phyloP scores from a whole-genome alignment of 2,113 vertebrate genomes.

The Syngnathus scovelli region DNA sequence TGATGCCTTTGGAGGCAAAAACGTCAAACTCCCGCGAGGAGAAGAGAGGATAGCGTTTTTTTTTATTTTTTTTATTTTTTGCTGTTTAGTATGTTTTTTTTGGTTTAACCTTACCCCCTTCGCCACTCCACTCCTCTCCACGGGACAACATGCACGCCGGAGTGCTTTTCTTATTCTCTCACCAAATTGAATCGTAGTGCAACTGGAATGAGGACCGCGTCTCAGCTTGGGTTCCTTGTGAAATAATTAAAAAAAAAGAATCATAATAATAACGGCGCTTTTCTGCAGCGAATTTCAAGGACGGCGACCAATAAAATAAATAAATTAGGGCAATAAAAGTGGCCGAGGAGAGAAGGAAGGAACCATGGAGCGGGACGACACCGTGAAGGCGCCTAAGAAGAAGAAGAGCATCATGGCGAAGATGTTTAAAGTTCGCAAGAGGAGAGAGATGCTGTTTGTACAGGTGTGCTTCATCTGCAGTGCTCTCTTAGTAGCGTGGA shows the following conservation, averaged over 20 bases:
- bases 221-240: constrained; percentile 43
- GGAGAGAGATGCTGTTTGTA: constrained; percentile 86
- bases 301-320: constrained; percentile 15
- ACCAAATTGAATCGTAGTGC: constrained; percentile 40
- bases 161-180: constrained; percentile 11
- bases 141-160: constrained; percentile 43
- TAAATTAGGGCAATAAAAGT: constrained; percentile 30
- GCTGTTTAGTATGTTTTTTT: no score
- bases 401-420: constrained; percentile 70
- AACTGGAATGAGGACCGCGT: constrained; percentile 57
- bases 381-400: constrained; percentile 63
- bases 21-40: constrained; percentile 16
- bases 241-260: constrained; percentile 19
- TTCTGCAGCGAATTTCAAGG: constrained; percentile 48
- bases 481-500: constrained; percentile 83
- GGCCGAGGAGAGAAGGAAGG: constrained; percentile 31
- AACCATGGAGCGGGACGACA: constrained; percentile 60
- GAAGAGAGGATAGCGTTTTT: constrained; percentile 14
- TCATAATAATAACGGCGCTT: constrained; percentile 8
- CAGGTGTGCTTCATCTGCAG: constrained; percentile 90
- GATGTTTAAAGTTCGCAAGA: constrained; percentile 87
- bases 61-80: neutral
- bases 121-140: neutral
- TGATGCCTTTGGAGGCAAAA: constrained; percentile 48
- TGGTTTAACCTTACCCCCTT: neutral